These are phyloP conservation scores for Lycaon pictus DNA, from an alignment of 2,113 vertebrate genomes.

Conservation along the genomic window DNA sequence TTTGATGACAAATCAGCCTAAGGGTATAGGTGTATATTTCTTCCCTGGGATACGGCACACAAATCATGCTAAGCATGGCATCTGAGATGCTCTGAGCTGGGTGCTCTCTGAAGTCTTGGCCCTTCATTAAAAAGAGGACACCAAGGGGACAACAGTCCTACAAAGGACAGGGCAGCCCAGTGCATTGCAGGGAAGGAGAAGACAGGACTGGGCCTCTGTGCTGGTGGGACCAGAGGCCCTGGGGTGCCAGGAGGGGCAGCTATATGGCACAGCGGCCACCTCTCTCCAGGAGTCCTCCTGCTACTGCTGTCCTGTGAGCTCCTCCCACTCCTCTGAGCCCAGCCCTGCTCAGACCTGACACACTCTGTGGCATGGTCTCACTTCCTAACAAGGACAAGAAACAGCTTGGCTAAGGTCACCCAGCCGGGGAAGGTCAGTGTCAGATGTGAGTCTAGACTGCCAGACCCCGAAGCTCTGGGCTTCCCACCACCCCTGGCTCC, in stretches of 20 bases:
- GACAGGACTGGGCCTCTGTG: not conserved
- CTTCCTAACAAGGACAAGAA: not conserved
- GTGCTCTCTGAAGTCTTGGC: not conserved
- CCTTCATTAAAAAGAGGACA: not conserved
- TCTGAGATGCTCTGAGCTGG: not conserved
- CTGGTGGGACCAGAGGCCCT: not conserved
- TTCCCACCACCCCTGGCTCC: not conserved
- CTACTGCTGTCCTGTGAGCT: fast-evolving
- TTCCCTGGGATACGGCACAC: not conserved
- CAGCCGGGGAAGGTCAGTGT: not conserved
- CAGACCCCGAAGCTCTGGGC: not conserved
- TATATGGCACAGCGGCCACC: not conserved
- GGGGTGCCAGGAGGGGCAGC: not conserved
- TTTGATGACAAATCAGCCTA: not conserved
- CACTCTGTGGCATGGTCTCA: fast-evolving
- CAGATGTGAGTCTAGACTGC: not conserved
- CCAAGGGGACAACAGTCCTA: not conserved
- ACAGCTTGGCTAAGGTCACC: not conserved
- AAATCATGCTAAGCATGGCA: not conserved
- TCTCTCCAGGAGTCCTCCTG: not conserved
- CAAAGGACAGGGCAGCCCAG: not conserved
- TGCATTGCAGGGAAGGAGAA: not conserved
- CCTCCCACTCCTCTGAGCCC: too few species aligned
- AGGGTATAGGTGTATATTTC: not conserved
- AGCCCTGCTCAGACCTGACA: not conserved